These are phyloP conservation scores for Chrysochloris asiatica DNA, from an alignment of 2,113 vertebrate genomes.

Conservation along the genomic window DNA sequence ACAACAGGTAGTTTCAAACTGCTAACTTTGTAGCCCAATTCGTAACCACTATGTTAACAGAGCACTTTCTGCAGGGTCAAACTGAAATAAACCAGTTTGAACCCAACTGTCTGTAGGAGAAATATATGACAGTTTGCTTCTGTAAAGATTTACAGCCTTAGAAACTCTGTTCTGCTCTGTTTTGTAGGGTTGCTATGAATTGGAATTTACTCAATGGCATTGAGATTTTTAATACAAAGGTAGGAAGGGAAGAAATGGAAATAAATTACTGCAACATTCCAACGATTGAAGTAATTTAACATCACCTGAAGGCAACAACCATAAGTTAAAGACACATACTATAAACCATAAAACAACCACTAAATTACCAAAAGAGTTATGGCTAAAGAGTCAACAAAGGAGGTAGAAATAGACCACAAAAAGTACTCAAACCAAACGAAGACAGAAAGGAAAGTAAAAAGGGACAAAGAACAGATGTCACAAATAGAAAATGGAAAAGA, in stretches of 20 bases:
- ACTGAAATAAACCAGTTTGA: no score
- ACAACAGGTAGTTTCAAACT: no score
- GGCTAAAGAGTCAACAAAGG: neutral
- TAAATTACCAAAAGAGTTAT: neutral
- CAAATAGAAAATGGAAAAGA: slow-evolving; percentile 12
- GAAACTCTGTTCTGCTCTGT: no score
- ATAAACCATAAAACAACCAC: neutral
- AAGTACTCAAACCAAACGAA: neutral
- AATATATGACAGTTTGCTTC: no score
- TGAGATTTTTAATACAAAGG: neutral
- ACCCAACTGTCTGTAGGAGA: no score
- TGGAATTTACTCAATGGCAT: no score
- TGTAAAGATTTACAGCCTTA: no score
- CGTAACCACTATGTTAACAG: no score
- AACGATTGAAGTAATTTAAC: neutral
- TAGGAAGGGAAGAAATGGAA: neutral
- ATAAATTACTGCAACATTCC: neutral
- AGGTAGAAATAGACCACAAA: neutral
- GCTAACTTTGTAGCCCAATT: no score
- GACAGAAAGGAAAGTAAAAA: neutral
- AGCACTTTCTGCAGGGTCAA: no score
- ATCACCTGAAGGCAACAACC: neutral
- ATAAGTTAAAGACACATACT: neutral
- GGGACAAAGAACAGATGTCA: neutral
- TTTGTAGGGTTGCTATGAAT: no score